Conservation (phyloP, 2,888 invertebrate genomes). For the Drosophila picticornis region DNA sequence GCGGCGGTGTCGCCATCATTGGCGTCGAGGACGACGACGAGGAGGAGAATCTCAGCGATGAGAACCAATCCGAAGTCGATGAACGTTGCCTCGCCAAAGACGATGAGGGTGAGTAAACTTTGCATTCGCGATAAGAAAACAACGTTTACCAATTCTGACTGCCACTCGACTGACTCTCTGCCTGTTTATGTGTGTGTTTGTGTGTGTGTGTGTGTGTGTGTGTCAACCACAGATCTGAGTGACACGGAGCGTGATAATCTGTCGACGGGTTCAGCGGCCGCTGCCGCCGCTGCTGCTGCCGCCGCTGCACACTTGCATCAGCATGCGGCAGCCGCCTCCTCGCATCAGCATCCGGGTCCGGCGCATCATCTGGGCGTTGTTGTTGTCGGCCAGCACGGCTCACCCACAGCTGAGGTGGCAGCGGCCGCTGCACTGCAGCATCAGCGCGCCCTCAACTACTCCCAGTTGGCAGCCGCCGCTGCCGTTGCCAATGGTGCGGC, state of each 20-base stretch:
- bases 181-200: constrained; percentile 15
- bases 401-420: constrained; percentile 71
- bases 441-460: constrained; percentile 92
- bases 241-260: constrained; percentile 84
- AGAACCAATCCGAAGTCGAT: constrained; percentile 94
- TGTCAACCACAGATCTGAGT: constrained; percentile 79
- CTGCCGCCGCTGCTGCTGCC: constrained; percentile 71
- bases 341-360: constrained; percentile 55
- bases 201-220: constrained; percentile 14
- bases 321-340: constrained; percentile 64
- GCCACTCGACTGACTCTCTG: constrained; percentile 18
- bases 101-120: constrained; percentile 86
- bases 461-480: constrained; percentile 89
- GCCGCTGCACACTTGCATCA: constrained; percentile 78
- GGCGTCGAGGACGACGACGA: constrained; percentile 85
- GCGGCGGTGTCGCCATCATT: constrained; percentile 74
- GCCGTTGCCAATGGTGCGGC: constrained; percentile 86
- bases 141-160: constrained; percentile 28
- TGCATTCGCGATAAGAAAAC: constrained; percentile 46
- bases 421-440: constrained; percentile 85
- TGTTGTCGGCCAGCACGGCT: constrained; percentile 64
- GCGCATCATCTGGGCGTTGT: constrained; percentile 80
- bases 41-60: constrained; percentile 93
- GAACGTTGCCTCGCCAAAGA: constrained; percentile 85
- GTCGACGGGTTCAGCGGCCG: constrained; percentile 81